These are phyloP conservation scores for Limnothrissa miodon DNA, from an alignment of 2,113 vertebrate genomes.

Conservation along the genomic window DNA sequence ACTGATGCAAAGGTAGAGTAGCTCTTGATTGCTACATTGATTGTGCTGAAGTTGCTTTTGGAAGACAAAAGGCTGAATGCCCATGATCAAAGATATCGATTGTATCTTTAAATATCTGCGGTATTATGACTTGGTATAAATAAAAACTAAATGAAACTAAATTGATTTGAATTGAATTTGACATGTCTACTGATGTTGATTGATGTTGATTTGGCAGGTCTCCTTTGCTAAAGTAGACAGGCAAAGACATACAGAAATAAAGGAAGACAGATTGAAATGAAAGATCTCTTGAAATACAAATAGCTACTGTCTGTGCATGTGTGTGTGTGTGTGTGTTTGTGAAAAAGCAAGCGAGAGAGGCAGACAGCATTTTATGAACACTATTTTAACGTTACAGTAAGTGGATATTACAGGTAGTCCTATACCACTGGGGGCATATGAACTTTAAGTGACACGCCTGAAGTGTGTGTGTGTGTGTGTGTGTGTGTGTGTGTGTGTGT, in stretches of 20 bases:
- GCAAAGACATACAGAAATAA: background rate
- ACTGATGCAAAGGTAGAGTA: too few species aligned
- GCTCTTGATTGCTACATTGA: too few species aligned
- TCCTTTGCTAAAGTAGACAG: background rate
- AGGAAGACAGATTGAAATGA: background rate
- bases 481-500: background rate
- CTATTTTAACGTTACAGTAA: too few species aligned
- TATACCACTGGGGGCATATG: too few species aligned
- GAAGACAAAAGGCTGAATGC: too few species aligned
- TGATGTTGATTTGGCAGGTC: background rate
- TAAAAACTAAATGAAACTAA: background rate
- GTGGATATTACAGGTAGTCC: too few species aligned
- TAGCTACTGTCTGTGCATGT: conserved; percentile 24
- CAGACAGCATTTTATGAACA: background rate
- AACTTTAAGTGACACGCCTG: background rate
- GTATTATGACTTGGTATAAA: too few species aligned
- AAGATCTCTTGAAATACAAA: background rate
- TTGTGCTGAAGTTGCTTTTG: too few species aligned
- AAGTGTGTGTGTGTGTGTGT: background rate
- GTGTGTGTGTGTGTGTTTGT: conserved; percentile 29
- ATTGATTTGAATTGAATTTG: too few species aligned
- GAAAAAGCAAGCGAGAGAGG: conserved; percentile 49
- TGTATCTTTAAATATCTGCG: too few species aligned
- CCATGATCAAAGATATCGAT: too few species aligned
- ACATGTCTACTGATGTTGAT: too few species aligned